Base-by-base conservation (phyloP, 2,113 vertebrate species). In the Syngnathoides biaculeatus region DNA sequence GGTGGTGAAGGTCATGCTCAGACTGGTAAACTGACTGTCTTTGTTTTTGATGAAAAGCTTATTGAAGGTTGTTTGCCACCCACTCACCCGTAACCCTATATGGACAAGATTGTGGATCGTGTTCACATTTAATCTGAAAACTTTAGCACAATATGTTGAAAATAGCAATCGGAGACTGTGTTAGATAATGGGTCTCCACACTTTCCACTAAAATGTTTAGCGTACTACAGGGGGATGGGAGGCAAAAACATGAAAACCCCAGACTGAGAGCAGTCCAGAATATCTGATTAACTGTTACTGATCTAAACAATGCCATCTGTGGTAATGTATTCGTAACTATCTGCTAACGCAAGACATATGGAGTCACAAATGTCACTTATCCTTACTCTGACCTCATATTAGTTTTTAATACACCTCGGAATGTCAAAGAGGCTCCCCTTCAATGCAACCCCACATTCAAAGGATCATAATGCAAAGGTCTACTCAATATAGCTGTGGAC, bases 301-400 rank as follows among this genome's bases (percentile, higher is more conserved):
- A 74, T 84, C 80, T 83, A 82, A 86, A 79, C 74, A 82, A 81
- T 78, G 79, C 74, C 74, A 81, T 79, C 75, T 85, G 82, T 73
- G 61, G 78, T 83, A 61, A 79, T 77, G 70, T 74, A 69, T 60
- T 59, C 72, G 35, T 60, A 60, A 80, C 15, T 79, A 83, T 79
- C 42, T 65, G 17, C 72, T 83, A 79, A 86, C 84, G 61, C 48
- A 20, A 86, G 78, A 67, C 85, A 84, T 81, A 84, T 82, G 82
- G 76, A 82, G 72, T 24, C 67, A 77, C 73, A 82, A 85, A 83
- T 82, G 77, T 75, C 61, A 8, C 71, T 47, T 55, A 22, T 58
- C 61, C 59, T 70, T 72, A 63, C 67, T 76, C 56, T 66, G 61
- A 38, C 66, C n/a, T 20, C 64, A 50, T 42, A 70, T 74, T 71